These are phyloP conservation scores for Coranthus polyacanthus DNA, from an alignment of 2,797 vertebrate species.

Conservation along the genomic window DNA sequence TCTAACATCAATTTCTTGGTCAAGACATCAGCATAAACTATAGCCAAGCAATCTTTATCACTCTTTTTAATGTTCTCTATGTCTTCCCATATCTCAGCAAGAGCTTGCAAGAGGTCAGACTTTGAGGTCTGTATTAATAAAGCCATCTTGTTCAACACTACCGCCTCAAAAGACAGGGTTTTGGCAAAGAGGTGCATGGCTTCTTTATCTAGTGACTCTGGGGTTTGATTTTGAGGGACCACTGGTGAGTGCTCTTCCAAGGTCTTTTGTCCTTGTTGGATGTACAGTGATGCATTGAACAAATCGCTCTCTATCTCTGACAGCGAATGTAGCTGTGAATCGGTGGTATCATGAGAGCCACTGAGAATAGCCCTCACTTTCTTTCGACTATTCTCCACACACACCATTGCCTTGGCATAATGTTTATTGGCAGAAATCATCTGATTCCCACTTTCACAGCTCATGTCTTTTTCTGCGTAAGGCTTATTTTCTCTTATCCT, in stretches of 20 bases:
- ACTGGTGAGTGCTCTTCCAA: slow-evolving; percentile 59
- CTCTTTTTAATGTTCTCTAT: slow-evolving; percentile 81
- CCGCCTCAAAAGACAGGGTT: slow-evolving; percentile 91
- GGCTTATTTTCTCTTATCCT: slow-evolving; percentile 72
- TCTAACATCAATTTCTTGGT: slow-evolving; percentile 92
- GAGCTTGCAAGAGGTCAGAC: slow-evolving; percentile 85
- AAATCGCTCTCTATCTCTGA: slow-evolving; percentile 83
- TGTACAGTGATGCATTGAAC: slow-evolving; percentile 78
- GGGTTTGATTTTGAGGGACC: slow-evolving; percentile 40
- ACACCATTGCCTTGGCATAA: slow-evolving; percentile 87
- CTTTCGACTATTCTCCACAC: slow-evolving; percentile 89
- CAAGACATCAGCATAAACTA: slow-evolving; percentile 86
- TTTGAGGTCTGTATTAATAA: slow-evolving; percentile 88
- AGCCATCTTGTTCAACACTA: slow-evolving; percentile 92
- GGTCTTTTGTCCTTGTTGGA: slow-evolving; percentile 74
- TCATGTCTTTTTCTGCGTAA: slow-evolving; percentile 71
- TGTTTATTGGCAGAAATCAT: slow-evolving; percentile 79
- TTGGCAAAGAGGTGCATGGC: slow-evolving; percentile 87
- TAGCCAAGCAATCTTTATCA: slow-evolving; percentile 77
- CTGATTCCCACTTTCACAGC: slow-evolving; percentile 66
- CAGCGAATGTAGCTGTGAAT: slow-evolving; percentile 75
- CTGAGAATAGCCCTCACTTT: slow-evolving; percentile 86
- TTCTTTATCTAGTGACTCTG: slow-evolving; percentile 71
- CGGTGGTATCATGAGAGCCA: slow-evolving; percentile 68
- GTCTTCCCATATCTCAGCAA: slow-evolving; percentile 87